A percentile compares a stretch with the other conserved stretches of the same genome.
phyloP scores from a whole-genome alignment of 2,888 invertebrate species.

The Sabellastarte sp. region DNA sequence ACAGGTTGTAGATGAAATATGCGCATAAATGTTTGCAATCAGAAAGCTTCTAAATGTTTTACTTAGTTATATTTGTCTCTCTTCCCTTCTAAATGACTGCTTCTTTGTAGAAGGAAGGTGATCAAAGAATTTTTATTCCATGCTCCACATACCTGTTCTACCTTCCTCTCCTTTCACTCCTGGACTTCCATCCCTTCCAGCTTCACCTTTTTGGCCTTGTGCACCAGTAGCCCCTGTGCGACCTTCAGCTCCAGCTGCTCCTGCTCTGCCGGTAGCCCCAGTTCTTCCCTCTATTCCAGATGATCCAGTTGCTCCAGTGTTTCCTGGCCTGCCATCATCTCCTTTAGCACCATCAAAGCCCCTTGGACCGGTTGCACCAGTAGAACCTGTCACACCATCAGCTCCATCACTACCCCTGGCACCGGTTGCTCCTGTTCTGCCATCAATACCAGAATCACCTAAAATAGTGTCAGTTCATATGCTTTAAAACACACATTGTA shows the following conservation, averaged over 20 bases:
- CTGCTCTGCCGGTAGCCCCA: background rate
- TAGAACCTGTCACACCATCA: too few species aligned
- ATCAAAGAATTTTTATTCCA: too few species aligned
- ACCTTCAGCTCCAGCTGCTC: background rate
- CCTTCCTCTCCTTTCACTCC: background rate
- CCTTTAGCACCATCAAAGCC: background rate
- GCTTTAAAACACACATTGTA: too few species aligned
- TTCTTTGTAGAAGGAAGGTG: too few species aligned
- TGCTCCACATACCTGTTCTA: background rate
- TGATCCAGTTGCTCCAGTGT: background rate
- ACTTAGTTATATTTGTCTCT: too few species aligned
- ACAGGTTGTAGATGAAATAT: too few species aligned
- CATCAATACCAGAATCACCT: too few species aligned
- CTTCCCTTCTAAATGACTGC: too few species aligned
- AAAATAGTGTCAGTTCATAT: too few species aligned
- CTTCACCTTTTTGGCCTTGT: background rate
- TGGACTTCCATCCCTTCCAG: background rate
- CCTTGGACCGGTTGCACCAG: background rate
- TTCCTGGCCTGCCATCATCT: background rate
- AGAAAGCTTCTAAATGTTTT: too few species aligned
- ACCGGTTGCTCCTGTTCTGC: background rate
- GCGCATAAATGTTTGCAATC: too few species aligned
- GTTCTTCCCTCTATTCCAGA: background rate
- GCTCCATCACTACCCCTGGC: background rate
- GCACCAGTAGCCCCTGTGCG: background rate